Percentiles rank a stretch among this genome's conserved stretches.
phyloP scores from a whole-genome alignment of 2,888 invertebrate species.

The Formica aserva region DNA sequence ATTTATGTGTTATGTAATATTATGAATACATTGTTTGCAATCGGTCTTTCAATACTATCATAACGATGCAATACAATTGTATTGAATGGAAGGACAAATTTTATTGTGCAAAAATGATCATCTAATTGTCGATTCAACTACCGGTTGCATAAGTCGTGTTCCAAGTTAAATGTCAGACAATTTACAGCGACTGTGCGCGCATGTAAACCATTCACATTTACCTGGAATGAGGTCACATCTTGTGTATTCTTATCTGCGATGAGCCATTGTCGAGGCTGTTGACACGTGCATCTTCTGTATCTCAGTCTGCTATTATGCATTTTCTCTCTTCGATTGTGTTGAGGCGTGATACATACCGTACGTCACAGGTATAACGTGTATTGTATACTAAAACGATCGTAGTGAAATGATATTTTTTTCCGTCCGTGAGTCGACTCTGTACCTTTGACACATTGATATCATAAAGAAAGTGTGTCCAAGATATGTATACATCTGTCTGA shows the following conservation, averaged over 20 bases:
- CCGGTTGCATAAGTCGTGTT: constrained; percentile 49
- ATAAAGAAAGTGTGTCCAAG: not conserved
- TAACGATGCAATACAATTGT: not conserved
- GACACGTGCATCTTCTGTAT: constrained; percentile 34
- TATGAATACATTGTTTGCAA: not conserved
- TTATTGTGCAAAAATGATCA: constrained; percentile 18
- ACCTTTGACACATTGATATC: not conserved
- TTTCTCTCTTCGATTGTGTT: constrained; percentile 64
- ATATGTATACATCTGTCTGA: not conserved
- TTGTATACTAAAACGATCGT: constrained; percentile 43
- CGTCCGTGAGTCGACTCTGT: not conserved
- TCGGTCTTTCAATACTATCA: not conserved
- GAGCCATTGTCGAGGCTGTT: constrained; percentile 56
- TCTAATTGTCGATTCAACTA: constrained; percentile 60
- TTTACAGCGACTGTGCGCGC: constrained; percentile 34
- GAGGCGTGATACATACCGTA: constrained; percentile 57
- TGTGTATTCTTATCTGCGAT: constrained; percentile 59
- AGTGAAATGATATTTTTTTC: constrained; percentile 5
- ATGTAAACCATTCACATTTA: constrained; percentile 39
- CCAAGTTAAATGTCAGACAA: constrained; percentile 62
- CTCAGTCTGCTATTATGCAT: constrained; percentile 63
- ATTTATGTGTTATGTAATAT: not conserved
- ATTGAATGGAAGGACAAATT: constrained; percentile 18
- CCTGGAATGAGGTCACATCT: constrained; percentile 54
- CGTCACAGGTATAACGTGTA: constrained; percentile 59